These are phyloP conservation scores for Gadus chalcogrammus DNA, from an alignment of 2,113 vertebrate genomes.

Conservation along the genomic window DNA sequence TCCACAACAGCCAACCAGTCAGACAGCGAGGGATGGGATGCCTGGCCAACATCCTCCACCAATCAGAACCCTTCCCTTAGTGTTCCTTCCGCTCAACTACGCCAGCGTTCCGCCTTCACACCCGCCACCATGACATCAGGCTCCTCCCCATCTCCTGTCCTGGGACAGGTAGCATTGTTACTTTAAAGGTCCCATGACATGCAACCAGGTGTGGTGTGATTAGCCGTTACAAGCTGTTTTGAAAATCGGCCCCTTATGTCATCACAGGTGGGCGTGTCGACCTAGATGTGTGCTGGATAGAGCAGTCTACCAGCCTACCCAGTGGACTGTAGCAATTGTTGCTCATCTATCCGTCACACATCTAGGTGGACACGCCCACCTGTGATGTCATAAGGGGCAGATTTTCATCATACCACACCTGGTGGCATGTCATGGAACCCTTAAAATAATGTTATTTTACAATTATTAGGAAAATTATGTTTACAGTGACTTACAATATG, in stretches of 20 bases:
- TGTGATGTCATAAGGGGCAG: too few species aligned
- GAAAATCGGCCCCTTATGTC: too few species aligned
- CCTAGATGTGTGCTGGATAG: too few species aligned
- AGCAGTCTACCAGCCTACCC: too few species aligned
- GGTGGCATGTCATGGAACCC: too few species aligned
- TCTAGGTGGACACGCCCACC: too few species aligned
- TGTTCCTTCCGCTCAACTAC: slow-evolving; percentile 83
- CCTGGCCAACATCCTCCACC: slow-evolving; percentile 85
- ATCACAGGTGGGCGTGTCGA: too few species aligned
- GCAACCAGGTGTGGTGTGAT: too few species aligned
- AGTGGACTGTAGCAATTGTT: too few species aligned
- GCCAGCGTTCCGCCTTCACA: slow-evolving; percentile 95
- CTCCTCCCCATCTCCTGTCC: slow-evolving; percentile 92
- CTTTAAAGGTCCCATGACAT: not conserved
- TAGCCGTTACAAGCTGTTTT: too few species aligned
- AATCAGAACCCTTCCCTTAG: slow-evolving; percentile 87
- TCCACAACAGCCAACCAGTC: slow-evolving; percentile 77
- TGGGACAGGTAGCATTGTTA: slow-evolving; percentile 83
- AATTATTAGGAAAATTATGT: not conserved
- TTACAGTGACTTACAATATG: not conserved
- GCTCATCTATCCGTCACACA: too few species aligned
- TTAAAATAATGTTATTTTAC: not conserved
- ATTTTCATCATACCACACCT: too few species aligned
- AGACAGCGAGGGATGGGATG: slow-evolving; percentile 91
- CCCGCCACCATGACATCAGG: slow-evolving; percentile 91